phyloP scores from a whole-genome alignment of 2,888 invertebrate genomes.

The Venustoraphidia nigricollis region DNA sequence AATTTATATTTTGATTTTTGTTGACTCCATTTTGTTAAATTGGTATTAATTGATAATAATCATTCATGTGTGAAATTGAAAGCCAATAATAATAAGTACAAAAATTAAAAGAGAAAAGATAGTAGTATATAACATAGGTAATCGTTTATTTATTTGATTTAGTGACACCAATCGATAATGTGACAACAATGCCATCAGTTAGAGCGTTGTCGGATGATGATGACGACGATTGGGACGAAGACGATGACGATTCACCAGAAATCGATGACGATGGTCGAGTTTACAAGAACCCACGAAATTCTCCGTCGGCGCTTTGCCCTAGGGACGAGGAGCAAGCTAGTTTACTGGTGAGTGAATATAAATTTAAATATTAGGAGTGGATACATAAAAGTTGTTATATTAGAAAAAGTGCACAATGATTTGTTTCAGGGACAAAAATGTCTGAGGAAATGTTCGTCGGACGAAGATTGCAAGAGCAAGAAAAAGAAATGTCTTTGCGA shows the following conservation, averaged over 20 bases:
- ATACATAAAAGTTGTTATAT: neutral
- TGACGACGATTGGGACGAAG: slow-evolving; percentile 33
- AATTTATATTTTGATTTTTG: too few species aligned
- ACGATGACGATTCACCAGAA: slow-evolving; percentile 37
- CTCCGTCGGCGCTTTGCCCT: slow-evolving; percentile 72
- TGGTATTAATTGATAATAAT: too few species aligned
- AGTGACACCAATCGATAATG: too few species aligned
- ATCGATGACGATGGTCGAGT: slow-evolving; percentile 67
- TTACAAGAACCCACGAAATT: slow-evolving; percentile 79
- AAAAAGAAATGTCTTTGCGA: slow-evolving; percentile 95
- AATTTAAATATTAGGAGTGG: neutral
- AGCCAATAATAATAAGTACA: too few species aligned
- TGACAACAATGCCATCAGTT: too few species aligned
- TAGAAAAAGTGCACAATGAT: neutral
- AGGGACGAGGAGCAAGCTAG: slow-evolving; percentile 75
- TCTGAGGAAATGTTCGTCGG: slow-evolving; percentile 80
- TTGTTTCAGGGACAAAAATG: slow-evolving; percentile 62
- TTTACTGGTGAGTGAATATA: slow-evolving; percentile 36
- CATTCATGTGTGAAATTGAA: too few species aligned
- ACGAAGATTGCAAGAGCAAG: slow-evolving; percentile 92
- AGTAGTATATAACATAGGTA: too few species aligned
- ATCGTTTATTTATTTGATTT: too few species aligned
- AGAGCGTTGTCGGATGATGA: slow-evolving; percentile 11
- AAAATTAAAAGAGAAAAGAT: too few species aligned
- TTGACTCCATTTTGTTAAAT: too few species aligned